phyloP scores from a whole-genome alignment of 2,113 vertebrate genomes.

The Erpornis zantholeuca region DNA sequence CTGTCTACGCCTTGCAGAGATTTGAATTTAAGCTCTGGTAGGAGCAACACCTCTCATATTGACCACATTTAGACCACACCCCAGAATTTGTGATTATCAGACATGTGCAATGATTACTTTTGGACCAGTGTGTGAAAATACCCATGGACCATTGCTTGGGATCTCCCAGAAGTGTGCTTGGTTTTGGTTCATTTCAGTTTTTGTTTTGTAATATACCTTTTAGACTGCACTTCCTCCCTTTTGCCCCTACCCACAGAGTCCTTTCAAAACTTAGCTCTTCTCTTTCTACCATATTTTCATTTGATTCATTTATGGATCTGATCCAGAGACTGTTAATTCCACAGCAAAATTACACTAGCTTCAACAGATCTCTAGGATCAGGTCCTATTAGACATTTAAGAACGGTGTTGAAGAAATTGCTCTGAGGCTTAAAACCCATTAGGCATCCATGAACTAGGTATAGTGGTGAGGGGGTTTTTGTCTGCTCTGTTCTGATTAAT shows the following conservation, averaged over 20 bases:
- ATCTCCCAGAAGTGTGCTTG: rapidly evolving
- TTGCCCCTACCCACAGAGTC: neutral
- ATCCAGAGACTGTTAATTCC: neutral
- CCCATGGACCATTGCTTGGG: neutral
- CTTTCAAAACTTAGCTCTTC: neutral
- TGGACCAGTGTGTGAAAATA: neutral
- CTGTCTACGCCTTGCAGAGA: neutral
- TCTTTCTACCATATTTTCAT: neutral
- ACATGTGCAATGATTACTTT: neutral
- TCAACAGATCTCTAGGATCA: neutral
- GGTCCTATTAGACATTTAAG: neutral
- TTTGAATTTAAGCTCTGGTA: neutral
- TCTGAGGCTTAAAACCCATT: neutral
- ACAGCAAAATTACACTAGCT: neutral
- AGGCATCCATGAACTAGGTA: neutral
- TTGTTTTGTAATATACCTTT: neutral
- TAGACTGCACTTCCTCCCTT: neutral
- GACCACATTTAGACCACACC: neutral
- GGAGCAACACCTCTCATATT: rapidly evolving
- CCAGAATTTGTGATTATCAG: neutral
- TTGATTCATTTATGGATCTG: neutral
- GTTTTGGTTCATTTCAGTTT: neutral
- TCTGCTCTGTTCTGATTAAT: neutral
- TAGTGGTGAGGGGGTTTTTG: neutral
- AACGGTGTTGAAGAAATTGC: neutral